A percentile compares a stretch with the other conserved stretches of the same genome.
Evolutionary conservation across 2,888 invertebrate genomes (phyloP).

Genomic region (Cremastinae sp.): DNA sequence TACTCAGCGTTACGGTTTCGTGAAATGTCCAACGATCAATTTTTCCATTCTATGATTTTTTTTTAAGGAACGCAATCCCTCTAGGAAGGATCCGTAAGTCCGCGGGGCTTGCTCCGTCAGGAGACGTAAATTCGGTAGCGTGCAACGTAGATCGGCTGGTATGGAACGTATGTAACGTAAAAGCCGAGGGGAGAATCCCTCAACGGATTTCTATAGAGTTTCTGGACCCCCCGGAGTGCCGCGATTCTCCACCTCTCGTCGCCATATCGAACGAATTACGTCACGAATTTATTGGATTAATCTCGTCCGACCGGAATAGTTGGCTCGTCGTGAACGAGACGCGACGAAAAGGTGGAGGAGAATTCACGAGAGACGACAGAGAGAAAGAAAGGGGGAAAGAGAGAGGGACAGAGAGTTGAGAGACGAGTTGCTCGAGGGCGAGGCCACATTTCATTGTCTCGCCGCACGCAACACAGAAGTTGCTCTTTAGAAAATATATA

Average conservation of each 20-base stretch:
- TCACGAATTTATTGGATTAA: constrained; percentile 62
- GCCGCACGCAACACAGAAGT: constrained; percentile 52
- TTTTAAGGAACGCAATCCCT: background rate
- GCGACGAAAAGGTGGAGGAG: constrained; percentile 21
- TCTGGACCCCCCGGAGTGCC: background rate
- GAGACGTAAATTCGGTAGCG: constrained; percentile 35
- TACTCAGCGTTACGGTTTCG: constrained; percentile 13
- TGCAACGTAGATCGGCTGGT: constrained; percentile 1
- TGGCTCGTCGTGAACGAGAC: constrained; percentile 26
- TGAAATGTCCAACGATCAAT: background rate
- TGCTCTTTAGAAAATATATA: constrained; percentile 32
- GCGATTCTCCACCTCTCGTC: constrained; percentile 41
- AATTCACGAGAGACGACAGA: constrained; percentile 19
- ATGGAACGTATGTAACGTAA: background rate
- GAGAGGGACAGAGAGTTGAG: constrained; percentile 34
- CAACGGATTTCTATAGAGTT: constrained; percentile 20
- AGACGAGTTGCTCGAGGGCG: constrained; percentile 47
- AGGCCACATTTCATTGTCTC: constrained; percentile 62
- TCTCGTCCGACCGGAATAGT: constrained; percentile 49
- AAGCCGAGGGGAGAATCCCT: background rate
- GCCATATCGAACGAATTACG: constrained; percentile 58
- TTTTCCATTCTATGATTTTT: background rate
- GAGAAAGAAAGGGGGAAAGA: constrained; percentile 12
- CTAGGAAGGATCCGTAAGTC: background rate
- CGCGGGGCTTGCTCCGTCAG: constrained; percentile 12